phyloP scores from a whole-genome alignment of 2,113 vertebrate genomes.

The Laterallus jamaicensis region DNA sequence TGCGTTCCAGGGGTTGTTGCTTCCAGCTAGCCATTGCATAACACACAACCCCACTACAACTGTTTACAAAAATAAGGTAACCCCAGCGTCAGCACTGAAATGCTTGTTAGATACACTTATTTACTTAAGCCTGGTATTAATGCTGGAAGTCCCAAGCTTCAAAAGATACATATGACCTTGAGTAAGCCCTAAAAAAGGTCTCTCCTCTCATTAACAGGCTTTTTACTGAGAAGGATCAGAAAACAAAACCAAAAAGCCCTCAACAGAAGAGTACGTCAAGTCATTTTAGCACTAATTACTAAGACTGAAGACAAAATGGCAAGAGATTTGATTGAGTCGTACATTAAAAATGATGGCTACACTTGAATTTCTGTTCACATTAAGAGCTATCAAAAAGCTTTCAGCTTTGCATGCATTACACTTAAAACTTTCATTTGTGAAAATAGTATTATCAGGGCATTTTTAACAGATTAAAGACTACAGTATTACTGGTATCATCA shows the following conservation, averaged over 20 bases:
- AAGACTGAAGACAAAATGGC: background rate
- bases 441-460: background rate
- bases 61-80: background rate
- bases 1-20: rapidly evolving
- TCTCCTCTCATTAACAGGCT: background rate
- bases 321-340: background rate
- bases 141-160: background rate
- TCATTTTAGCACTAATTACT: background rate
- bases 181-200: background rate
- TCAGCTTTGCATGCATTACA: background rate
- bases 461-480: background rate
- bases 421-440: background rate
- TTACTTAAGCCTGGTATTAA: background rate
- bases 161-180: background rate
- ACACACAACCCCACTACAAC: background rate
- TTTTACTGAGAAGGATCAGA: background rate
- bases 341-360: background rate
- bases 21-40: background rate
- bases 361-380: background rate
- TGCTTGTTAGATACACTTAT: background rate
- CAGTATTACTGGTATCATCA: background rate
- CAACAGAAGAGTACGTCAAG: background rate
- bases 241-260: background rate
- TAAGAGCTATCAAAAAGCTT: constrained; percentile 27
- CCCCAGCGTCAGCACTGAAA: background rate